phyloP scores from a whole-genome alignment of 2,888 invertebrate species.

The Sipha maydis region DNA sequence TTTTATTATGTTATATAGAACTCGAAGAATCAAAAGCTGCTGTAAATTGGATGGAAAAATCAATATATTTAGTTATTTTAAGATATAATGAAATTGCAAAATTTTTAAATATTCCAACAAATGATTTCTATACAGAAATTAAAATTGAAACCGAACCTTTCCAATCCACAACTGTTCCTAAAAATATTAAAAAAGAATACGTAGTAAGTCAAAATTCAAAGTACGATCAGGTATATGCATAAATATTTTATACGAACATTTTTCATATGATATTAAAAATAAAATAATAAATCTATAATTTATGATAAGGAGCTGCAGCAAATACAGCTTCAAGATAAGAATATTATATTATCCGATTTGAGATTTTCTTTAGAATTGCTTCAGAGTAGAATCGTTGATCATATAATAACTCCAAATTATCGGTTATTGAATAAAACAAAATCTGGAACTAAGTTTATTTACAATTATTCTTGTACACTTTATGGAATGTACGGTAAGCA shows the following conservation, averaged over 20 bases:
- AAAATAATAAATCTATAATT: background rate
- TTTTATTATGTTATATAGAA: background rate
- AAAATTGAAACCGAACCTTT: background rate
- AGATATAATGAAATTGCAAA: slow-evolving; percentile 28
- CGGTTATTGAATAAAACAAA: background rate
- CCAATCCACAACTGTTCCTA: background rate
- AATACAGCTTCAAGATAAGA: slow-evolving; percentile 8
- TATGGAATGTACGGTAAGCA: slow-evolving; percentile 49
- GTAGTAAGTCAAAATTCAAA: background rate
- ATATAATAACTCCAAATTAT: slow-evolving; percentile 14
- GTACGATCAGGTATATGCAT: too few species aligned
- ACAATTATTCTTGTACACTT: slow-evolving; percentile 40
- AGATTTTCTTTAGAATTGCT: slow-evolving; percentile 28
- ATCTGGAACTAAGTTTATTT: background rate
- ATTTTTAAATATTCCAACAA: slow-evolving; percentile 10
- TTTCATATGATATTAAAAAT: background rate
- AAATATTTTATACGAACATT: too few species aligned
- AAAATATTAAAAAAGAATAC: background rate
- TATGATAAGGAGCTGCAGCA: background rate
- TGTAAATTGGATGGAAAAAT: slow-evolving; percentile 34
- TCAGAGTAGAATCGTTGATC: slow-evolving; percentile 7
- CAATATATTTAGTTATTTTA: background rate
- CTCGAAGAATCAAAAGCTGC: background rate
- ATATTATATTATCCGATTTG: slow-evolving; percentile 8
- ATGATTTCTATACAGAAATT: background rate